These are phyloP conservation scores for Lucilia sericata DNA, from an alignment of 1,140 invertebrate genomes.

Conservation along the genomic window DNA sequence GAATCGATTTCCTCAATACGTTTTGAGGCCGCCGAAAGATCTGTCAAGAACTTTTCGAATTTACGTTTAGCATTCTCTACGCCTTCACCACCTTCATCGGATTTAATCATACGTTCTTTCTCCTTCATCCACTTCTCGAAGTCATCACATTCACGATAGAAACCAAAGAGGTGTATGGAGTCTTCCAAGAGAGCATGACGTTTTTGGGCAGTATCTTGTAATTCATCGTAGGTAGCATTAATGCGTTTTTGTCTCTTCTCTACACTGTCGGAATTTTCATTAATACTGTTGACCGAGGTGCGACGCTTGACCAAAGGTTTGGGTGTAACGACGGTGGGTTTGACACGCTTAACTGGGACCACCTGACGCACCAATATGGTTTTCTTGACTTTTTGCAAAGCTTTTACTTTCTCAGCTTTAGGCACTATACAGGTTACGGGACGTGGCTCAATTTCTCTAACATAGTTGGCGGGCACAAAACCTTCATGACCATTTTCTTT, in stretches of 20 bases:
- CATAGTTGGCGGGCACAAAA: slow-evolving; percentile 98
- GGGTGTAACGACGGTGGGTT: slow-evolving; percentile 70
- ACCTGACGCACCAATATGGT: slow-evolving; percentile 89
- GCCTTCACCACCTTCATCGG: slow-evolving; percentile 84
- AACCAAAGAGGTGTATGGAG: slow-evolving; percentile 91
- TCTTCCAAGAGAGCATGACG: slow-evolving; percentile 89
- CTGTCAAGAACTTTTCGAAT: slow-evolving; percentile 97
- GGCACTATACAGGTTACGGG: slow-evolving; percentile 82
- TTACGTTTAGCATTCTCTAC: slow-evolving; percentile 95
- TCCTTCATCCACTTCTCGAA: slow-evolving; percentile 98
- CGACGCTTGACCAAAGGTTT: slow-evolving; percentile 69
- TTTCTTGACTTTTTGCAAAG: slow-evolving; percentile 88
- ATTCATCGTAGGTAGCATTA: slow-evolving; percentile 83
- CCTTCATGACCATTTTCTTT: slow-evolving; percentile 93
- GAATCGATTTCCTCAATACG: slow-evolving; percentile 90
- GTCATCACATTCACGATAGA: slow-evolving; percentile 97
- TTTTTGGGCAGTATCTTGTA: slow-evolving; percentile 82
- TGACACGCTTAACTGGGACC: slow-evolving; percentile 77
- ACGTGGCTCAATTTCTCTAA: slow-evolving; percentile 91
- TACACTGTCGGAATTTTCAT: slow-evolving; percentile 78
- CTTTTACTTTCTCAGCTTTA: slow-evolving; percentile 84
- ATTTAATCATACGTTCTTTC: slow-evolving; percentile 88
- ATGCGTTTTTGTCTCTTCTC: slow-evolving; percentile 85
- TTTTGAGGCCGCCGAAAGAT: slow-evolving; percentile 91
- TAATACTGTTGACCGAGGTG: slow-evolving; percentile 60